phyloP scores from a whole-genome alignment of 2,888 invertebrate genomes.

The Herminia tarsipennalis region DNA sequence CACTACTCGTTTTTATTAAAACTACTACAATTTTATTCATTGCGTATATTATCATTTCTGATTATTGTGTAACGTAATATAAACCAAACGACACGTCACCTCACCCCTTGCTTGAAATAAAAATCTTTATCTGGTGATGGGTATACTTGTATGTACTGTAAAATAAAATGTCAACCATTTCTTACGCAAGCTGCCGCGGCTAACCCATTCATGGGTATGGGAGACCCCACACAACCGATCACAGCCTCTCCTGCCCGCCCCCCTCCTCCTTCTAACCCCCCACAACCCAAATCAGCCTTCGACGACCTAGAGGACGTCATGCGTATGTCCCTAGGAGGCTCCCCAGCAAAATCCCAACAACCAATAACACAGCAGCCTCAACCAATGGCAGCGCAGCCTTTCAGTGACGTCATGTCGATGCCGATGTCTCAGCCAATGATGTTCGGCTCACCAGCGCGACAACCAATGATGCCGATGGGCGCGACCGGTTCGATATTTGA shows the following conservation, averaged over 20 bases:
- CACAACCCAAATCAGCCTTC: constrained; percentile 86
- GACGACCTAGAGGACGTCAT: constrained; percentile 89
- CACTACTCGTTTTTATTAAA: too few species aligned
- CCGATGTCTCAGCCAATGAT: constrained; percentile 73
- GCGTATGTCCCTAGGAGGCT: constrained; percentile 88
- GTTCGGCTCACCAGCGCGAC: constrained; percentile 78
- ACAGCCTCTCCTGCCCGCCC: constrained; percentile 82
- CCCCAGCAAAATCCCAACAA: constrained; percentile 76
- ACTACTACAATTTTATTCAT: too few species aligned
- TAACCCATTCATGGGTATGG: constrained; percentile 89
- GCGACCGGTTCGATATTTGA: constrained; percentile 77
- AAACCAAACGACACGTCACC: constrained; percentile 36
- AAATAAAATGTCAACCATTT: constrained; percentile 50
- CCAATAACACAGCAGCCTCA: constrained; percentile 72
- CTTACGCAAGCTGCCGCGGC: constrained; percentile 84
- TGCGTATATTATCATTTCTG: too few species aligned
- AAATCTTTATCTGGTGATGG: constrained; percentile 48
- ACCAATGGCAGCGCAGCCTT: constrained; percentile 70
- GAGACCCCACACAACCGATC: constrained; percentile 79
- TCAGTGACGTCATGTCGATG: constrained; percentile 72
- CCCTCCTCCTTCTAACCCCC: constrained; percentile 75
- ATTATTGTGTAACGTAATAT: too few species aligned
- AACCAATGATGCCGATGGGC: constrained; percentile 75
- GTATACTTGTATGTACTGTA: constrained; percentile 34
- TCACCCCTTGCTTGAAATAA: constrained; percentile 38